phyloP scores from a whole-genome alignment of 2,113 vertebrate genomes.

The Naja naja region DNA sequence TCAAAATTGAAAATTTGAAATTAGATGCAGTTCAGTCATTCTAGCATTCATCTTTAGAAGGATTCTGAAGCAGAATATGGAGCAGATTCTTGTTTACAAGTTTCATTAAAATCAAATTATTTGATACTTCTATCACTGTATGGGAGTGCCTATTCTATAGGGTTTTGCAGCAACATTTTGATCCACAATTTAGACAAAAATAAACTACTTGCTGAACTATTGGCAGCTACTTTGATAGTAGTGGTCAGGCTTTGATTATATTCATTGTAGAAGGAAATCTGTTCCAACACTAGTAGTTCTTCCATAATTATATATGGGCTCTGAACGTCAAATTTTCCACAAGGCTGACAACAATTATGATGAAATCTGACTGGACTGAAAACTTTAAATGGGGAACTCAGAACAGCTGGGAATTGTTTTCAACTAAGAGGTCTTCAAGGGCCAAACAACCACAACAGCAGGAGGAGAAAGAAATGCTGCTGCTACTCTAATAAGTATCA shows the following conservation, averaged over 20 bases:
- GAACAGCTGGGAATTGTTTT: conserved; percentile 16
- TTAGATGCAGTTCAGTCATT: neutral
- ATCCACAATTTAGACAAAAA: neutral
- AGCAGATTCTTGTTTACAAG: neutral
- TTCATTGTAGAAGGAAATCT: conserved; percentile 5
- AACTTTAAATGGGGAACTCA: neutral
- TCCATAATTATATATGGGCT: conserved; percentile 4
- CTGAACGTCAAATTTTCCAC: conserved; percentile 17
- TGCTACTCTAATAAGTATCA: neutral
- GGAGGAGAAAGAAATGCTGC: neutral
- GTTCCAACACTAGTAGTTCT: conserved; percentile 6
- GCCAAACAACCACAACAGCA: neutral
- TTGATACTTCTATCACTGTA: neutral
- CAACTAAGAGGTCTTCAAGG: neutral
- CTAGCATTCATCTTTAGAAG: neutral
- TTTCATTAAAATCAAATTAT: neutral
- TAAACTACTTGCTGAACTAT: neutral
- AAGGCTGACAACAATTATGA: conserved; percentile 17
- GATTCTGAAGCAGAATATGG: neutral
- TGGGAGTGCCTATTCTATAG: neutral
- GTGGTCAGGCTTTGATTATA: conserved; percentile 13
- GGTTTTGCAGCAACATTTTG: neutral
- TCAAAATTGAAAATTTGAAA: conserved; percentile 3
- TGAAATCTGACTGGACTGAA: conserved; percentile 20
- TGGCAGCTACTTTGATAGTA: neutral